Evolutionary conservation across 2,797 vertebrate genomes (phyloP).

Genomic region (Acomys russatus): DNA sequence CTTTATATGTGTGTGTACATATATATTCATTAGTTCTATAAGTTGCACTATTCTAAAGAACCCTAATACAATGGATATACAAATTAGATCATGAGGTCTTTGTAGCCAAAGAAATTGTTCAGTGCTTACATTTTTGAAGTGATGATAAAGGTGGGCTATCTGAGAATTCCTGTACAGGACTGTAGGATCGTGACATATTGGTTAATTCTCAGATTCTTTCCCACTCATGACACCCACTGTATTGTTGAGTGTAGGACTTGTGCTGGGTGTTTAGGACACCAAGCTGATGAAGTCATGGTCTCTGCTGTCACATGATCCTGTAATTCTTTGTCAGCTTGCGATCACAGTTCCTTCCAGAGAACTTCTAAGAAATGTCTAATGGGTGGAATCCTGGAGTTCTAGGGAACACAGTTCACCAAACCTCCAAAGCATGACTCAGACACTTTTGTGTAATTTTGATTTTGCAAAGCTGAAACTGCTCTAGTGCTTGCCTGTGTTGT

Average conservation of each 20-base stretch:
- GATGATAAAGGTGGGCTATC: background rate
- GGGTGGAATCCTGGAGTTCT: slow-evolving; percentile 40
- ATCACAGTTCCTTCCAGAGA: slow-evolving; percentile 62
- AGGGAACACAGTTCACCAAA: background rate
- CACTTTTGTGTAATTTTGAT: slow-evolving; percentile 43
- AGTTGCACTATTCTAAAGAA: background rate
- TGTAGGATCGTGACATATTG: background rate
- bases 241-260: slow-evolving; percentile 12
- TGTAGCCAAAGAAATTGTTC: slow-evolving; percentile 44
- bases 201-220: slow-evolving; percentile 52
- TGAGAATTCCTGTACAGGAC: slow-evolving; percentile 40
- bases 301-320: background rate
- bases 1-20: too few relatives aligned
- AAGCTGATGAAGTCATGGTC: slow-evolving; percentile 13
- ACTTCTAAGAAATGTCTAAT: slow-evolving; percentile 38
- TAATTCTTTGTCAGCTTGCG: slow-evolving; percentile 18
- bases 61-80: background rate
- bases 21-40: background rate
- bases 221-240: slow-evolving; percentile 20
- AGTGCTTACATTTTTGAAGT: background rate
- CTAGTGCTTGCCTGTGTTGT: background rate
- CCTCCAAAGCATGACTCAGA: slow-evolving; percentile 48
- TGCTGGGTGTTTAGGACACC: slow-evolving; percentile 3
- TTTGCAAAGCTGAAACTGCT: slow-evolving; percentile 60
- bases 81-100: slow-evolving; percentile 44